Evolutionary conservation across 2,888 invertebrate species (phyloP).

Genomic region (Cryptocephalus primarius): DNA sequence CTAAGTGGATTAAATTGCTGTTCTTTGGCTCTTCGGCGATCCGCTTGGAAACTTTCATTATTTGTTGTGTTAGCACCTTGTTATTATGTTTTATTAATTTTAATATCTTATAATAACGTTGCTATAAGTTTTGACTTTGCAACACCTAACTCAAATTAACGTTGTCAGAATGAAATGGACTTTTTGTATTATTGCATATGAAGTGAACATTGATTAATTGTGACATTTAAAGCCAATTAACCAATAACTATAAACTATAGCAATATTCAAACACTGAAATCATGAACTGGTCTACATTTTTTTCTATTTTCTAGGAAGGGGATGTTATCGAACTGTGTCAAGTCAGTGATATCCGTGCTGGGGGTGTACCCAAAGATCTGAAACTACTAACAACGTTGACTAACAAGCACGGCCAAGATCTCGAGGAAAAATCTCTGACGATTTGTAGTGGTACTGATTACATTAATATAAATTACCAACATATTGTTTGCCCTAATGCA

Average conservation of each 20-base stretch:
- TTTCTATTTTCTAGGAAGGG: constrained; percentile 68
- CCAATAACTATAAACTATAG: too few species aligned
- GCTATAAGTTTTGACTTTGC: too few species aligned
- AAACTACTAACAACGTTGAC: constrained; percentile 66
- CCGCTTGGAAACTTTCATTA: too few species aligned
- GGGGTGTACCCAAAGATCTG: constrained; percentile 84
- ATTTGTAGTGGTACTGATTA: constrained; percentile 98
- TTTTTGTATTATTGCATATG: background rate
- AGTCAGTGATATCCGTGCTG: constrained; percentile 93
- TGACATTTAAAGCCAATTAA: too few species aligned
- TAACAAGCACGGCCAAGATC: constrained; percentile 64
- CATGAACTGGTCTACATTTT: background rate
- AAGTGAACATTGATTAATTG: background rate
- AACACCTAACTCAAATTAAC: too few species aligned
- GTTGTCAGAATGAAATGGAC: too few species aligned
- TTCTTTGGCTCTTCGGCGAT: too few species aligned
- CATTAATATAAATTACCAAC: constrained; percentile 97
- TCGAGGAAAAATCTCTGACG: constrained; percentile 91
- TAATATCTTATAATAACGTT: too few species aligned
- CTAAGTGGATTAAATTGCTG: too few species aligned
- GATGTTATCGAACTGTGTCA: constrained; percentile 97
- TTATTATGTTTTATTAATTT: too few species aligned
- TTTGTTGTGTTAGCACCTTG: too few species aligned
- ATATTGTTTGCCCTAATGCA: constrained; percentile 88
- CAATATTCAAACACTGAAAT: background rate